phyloP scores from a whole-genome alignment of 2,113 vertebrate genomes.

The Glaucidium brasilianum region DNA sequence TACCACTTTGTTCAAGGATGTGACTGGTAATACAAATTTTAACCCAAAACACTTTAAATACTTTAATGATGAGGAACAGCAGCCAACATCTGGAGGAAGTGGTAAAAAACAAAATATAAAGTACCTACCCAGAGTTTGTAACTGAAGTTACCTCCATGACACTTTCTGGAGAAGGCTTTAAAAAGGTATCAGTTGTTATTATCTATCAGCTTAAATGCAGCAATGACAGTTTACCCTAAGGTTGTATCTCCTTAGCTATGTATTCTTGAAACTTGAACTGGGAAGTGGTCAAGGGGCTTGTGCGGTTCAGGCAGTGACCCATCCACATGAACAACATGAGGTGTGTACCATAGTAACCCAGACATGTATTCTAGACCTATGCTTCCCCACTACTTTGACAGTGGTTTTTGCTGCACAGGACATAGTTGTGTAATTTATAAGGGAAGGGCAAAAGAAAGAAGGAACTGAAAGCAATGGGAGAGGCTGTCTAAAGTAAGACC shows the following conservation, averaged over 20 bases:
- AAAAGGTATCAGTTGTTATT: neutral
- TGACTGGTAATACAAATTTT: neutral
- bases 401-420: neutral
- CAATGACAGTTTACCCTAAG: neutral
- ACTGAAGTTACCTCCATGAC: neutral
- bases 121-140: neutral
- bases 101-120: neutral
- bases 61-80: neutral
- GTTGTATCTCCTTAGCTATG: neutral
- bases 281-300: neutral
- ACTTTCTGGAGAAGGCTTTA: neutral
- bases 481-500: neutral
- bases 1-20: neutral
- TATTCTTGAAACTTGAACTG: neutral
- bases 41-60: neutral
- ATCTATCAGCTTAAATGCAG: neutral
- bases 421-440: neutral
- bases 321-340: neutral
- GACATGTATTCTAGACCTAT: neutral
- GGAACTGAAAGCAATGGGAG: neutral
- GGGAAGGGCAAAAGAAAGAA: neutral
- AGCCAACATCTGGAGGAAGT: neutral
- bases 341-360: fast-evolving
- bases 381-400: neutral
- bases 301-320: neutral